Evolutionary conservation across 2,797 vertebrate genomes (phyloP), one percentile per base, ranked within the genome.

Genomic region (Falco novaeseelandiae): DNA sequence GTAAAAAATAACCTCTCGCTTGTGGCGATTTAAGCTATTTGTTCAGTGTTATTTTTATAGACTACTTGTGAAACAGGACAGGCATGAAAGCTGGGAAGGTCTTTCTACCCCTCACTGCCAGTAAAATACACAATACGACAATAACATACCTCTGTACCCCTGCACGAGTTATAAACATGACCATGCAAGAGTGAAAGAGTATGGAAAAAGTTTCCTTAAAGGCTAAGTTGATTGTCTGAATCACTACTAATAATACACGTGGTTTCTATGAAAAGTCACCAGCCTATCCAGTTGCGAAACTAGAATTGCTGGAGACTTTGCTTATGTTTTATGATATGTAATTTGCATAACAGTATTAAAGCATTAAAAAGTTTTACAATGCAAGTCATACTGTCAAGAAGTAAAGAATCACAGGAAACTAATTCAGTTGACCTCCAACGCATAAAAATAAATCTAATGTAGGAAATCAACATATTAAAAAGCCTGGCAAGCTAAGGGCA

Each of bases 31-130:
- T 58, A 91, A 95, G 76, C 34, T 77, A 86, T 86, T 94, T 89
- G 86, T 77, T 93, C 87, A 27, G 34, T 29, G 55, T 63, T 94
- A 89, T 85, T 95, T 94, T 96, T 89, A 71, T 17, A 81, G 94
- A 82, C 58, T 95, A 86, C 61, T 51, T 85, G 87, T 49, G 82
- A 94, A 96, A 77, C 65, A 27, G 69, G 58, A 55, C 87, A 93
- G 84, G 82, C 0, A 5, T 55, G 42, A 96, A 83, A 91, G 74
- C 34, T 44, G 65, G 17, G 34, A 91, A 69, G 77, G 74, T 90
- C 6, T 1, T 84, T 83, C 67, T 73, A 57, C 36, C 89, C 52
- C 57, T 89, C 32, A 9, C 3, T 80, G 67, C 52, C 83, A 93
- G 48, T 73, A 89, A 92, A 80, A 87, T 15, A 52, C 38, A 51